Conservation (phyloP, 2,113 vertebrate genomes). For the Hepsetus odoe region DNA sequence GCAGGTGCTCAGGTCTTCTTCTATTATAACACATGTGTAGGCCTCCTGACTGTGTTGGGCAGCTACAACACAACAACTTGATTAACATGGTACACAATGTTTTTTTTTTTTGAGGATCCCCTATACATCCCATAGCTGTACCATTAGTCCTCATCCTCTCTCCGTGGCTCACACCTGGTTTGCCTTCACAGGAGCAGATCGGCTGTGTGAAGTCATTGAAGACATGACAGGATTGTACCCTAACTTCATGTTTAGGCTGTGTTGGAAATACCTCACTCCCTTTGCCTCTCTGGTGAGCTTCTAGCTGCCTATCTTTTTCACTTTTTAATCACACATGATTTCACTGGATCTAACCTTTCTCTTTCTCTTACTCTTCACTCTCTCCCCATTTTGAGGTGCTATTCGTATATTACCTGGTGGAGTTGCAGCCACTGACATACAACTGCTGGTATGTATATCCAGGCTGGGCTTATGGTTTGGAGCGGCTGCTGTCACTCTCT, state of each 20-base stretch:
- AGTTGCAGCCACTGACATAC: neutral
- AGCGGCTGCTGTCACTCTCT: neutral
- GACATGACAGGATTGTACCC: slow-evolving; percentile 70
- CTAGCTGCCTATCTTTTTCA: too few species aligned
- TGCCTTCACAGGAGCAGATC: slow-evolving; percentile 62
- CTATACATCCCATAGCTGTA: too few species aligned
- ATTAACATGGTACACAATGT: slow-evolving; percentile 57
- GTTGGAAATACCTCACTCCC: slow-evolving; percentile 76
- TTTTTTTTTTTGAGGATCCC: too few species aligned
- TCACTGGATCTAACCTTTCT: too few species aligned
- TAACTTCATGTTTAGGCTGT: slow-evolving; percentile 69
- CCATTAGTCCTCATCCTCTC: too few species aligned
- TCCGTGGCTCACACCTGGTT: too few species aligned
- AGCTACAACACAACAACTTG: too few species aligned
- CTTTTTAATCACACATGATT: too few species aligned
- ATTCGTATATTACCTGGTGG: neutral
- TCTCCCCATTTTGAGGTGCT: neutral
- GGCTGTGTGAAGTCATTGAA: slow-evolving; percentile 65
- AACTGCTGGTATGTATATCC: neutral
- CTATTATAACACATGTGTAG: too few species aligned
- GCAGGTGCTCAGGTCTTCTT: slow-evolving; percentile 25
- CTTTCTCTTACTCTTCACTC: too few species aligned
- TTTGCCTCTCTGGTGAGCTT: slow-evolving; percentile 70
- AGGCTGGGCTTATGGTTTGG: neutral
- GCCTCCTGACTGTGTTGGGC: too few species aligned